phyloP scores from a whole-genome alignment of 2,797 vertebrate genomes.

The Microctenopoma steveboyesi region DNA sequence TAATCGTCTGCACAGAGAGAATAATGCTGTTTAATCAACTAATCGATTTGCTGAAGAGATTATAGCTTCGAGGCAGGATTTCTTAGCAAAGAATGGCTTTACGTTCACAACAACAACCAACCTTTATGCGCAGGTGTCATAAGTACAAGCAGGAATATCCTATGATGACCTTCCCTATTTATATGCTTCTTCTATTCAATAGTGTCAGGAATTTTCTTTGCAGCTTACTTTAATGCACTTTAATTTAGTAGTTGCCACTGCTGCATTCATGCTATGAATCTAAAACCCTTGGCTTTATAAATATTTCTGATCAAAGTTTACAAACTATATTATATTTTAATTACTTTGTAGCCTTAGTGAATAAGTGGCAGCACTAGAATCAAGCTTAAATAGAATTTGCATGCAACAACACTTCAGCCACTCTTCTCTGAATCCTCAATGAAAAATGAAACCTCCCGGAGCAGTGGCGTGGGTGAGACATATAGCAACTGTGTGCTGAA shows the following conservation, averaged over 20 bases:
- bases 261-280: conserved; percentile 39
- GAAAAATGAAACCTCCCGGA: conserved; percentile 18
- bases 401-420: conserved; percentile 34
- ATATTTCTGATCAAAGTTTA: conserved; percentile 44
- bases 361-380: conserved; percentile 57
- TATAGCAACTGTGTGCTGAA: conserved; percentile 1
- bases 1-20: conserved; percentile 23
- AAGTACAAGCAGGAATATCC: conserved; percentile 27
- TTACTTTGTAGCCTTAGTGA: conserved; percentile 36
- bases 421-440: conserved; percentile 28
- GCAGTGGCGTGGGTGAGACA: conserved; percentile 13
- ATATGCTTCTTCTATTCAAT: conserved; percentile 22
- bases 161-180: conserved; percentile 19
- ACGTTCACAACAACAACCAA: conserved; percentile 22
- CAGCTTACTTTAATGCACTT: conserved; percentile 37
- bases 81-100: conserved; percentile 27
- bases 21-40: conserved; percentile 28
- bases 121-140: conserved; percentile 29
- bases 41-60: conserved; percentile 31
- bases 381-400: conserved; percentile 46
- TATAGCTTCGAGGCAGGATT: conserved; percentile 22
- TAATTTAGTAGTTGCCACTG: conserved; percentile 48
- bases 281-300: conserved; percentile 46
- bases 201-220: conserved; percentile 42
- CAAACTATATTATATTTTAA: conserved; percentile 34